Percentiles rank a stretch among this genome's conserved stretches.
Conservation (phyloP, 2,113 vertebrate genomes). For the Ammodytes dubius region DNA sequence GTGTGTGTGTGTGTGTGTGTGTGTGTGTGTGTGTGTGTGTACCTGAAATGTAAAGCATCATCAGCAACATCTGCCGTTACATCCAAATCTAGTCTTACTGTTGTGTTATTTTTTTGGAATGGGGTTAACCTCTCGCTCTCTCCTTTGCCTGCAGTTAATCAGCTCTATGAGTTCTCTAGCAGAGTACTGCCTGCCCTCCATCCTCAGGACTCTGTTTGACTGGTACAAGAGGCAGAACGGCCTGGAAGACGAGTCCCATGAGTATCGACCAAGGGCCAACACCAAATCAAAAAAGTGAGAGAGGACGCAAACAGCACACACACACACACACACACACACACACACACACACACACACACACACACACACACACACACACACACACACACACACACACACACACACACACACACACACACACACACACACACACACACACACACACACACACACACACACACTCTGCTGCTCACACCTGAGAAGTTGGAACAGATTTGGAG, state of each 20-base stretch:
- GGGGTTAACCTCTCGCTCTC: neutral
- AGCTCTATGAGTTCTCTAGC: conserved; percentile 98
- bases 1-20: too few relatives aligned
- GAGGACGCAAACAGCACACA: neutral
- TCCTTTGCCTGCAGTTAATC: conserved; percentile 87
- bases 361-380: too few relatives aligned
- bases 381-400: too few relatives aligned
- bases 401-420: too few relatives aligned
- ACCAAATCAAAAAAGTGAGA: conserved; percentile 97
- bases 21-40: conserved; percentile 36
- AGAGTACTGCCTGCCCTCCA: conserved; percentile 97
- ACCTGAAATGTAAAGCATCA: conserved; percentile 1
- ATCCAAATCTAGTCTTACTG: neutral
- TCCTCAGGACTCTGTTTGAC: conserved; percentile 96
- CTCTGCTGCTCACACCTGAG: neutral
- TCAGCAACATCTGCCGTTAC: neutral
- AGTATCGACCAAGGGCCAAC: conserved; percentile 96
- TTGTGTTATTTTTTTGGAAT: conserved; percentile 13
- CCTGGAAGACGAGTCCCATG: conserved; percentile 97
- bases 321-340: neutral
- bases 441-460: too few relatives aligned
- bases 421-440: too few relatives aligned
- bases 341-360: too few relatives aligned
- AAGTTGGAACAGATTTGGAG: neutral
- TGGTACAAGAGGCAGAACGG: conserved; percentile 99